Evolutionary conservation across 2,113 vertebrate species (phyloP).

Genomic region (Macroglossus sobrinus): DNA sequence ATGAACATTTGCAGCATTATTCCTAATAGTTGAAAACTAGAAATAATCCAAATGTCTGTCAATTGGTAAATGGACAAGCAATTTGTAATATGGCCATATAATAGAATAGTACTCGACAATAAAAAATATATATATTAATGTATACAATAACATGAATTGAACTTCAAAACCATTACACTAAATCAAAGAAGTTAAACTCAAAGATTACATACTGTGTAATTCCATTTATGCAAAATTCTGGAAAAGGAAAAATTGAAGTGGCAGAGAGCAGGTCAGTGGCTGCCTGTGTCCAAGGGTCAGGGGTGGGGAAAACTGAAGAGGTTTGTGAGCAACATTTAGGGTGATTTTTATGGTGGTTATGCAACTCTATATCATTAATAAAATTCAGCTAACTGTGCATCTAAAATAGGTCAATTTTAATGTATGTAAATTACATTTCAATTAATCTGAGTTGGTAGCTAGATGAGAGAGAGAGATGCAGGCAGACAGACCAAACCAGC

Average conservation of each 20-base stretch:
- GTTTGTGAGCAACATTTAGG: background rate
- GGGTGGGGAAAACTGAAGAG: background rate
- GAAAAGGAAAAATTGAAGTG: background rate
- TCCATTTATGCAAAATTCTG: background rate
- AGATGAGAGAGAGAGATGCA: background rate
- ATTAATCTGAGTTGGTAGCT: background rate
- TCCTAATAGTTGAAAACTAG: background rate
- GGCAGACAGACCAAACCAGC: background rate
- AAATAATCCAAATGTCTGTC: background rate
- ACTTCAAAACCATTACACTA: background rate
- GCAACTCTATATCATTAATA: background rate
- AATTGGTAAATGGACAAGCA: background rate
- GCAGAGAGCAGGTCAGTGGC: background rate
- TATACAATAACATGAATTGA: background rate
- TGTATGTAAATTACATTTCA: background rate
- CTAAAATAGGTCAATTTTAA: background rate
- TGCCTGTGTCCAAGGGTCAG: background rate
- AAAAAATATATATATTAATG: background rate
- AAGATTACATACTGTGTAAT: background rate
- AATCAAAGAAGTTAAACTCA: background rate
- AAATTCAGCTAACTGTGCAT: background rate
- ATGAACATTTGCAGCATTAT: background rate
- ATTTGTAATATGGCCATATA: background rate
- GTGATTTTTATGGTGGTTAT: background rate
- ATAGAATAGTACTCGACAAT: background rate